Base-by-base conservation (phyloP, 2,888 invertebrate genomes). In the Rhagophthalmus giganteus region DNA sequence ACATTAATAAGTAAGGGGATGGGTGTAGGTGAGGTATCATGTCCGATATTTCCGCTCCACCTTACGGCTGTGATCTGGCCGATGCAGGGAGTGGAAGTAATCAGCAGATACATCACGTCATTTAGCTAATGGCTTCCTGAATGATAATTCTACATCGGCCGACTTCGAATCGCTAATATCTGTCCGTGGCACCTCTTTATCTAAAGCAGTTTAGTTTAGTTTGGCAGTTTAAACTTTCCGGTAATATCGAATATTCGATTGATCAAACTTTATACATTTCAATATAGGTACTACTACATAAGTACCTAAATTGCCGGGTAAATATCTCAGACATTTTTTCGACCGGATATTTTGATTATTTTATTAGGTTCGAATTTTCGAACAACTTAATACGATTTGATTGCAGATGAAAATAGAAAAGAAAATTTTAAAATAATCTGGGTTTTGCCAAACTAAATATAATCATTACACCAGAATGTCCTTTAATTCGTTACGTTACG, bases 81-180 rank as follows among this genome's bases (percentile, higher is more conserved):
- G 41, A 47, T 54, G 38, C 49, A 65, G 69, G 68, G 70, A 70
- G 70, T 70, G 71, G 71, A 69, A 66, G 70, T 71, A 74, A 72
- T 74, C 73, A 72, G 68, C 63, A 69, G 71, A 72, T 73, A 72
- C 72, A 71, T 73, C 73, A 74, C 71, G 72, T 74, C 75, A 74
- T 75, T 74, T 74, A 69, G 73, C 73, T 75, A 74, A 75, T 74
- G 74, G 74, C 71, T 74, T 74, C 74, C 74, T 73, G 71, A 72
- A 74, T 73, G 71, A 66, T 75, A 74, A 75, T 74, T 72, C 73
- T 58, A 64, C 64, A 66, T 67, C 66, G 37, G 40, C 55, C 55
- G 58, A 61, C 59, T 61, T 55, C 52, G 55, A 59, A 61, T 62
- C 60, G 63, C 60, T 63, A 63, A 64, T 63, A 65, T 64, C 58